Conservation (phyloP, 2,113 vertebrate species). For the Dromaius novaehollandiae region DNA sequence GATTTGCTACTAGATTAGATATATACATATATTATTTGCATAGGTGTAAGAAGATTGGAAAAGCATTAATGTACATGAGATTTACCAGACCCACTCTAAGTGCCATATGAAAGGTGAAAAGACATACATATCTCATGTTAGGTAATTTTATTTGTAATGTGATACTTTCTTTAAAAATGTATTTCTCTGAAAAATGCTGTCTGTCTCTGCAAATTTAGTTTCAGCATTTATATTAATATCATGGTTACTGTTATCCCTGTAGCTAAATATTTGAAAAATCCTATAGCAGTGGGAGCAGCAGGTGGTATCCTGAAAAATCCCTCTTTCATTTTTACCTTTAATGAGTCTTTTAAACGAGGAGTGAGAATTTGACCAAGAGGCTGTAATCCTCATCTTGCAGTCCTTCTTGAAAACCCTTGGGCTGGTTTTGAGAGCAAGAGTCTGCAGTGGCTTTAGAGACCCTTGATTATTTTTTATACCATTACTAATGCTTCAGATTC, state of each 20-base stretch:
- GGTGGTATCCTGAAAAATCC: neutral
- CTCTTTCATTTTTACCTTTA: neutral
- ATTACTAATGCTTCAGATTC: neutral
- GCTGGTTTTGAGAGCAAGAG: neutral
- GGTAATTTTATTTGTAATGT: neutral
- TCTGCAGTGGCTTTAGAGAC: neutral
- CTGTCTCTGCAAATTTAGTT: neutral
- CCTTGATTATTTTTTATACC: neutral
- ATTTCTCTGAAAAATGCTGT: neutral
- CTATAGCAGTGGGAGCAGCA: neutral
- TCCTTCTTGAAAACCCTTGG: neutral
- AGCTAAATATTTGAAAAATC: neutral
- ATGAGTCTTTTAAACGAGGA: neutral
- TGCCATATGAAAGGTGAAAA: neutral
- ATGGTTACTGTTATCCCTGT: neutral
- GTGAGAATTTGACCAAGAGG: neutral
- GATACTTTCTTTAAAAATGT: neutral
- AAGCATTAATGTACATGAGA: neutral
- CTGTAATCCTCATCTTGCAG: neutral
- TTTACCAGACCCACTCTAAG: neutral
- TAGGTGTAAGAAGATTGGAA: neutral
- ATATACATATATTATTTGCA: neutral
- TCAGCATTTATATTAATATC: neutral
- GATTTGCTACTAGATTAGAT: neutral
- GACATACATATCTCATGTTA: no score